These are phyloP conservation scores for Harpagus bidentatus DNA, from an alignment of 2,113 vertebrate genomes.

Conservation along the genomic window DNA sequence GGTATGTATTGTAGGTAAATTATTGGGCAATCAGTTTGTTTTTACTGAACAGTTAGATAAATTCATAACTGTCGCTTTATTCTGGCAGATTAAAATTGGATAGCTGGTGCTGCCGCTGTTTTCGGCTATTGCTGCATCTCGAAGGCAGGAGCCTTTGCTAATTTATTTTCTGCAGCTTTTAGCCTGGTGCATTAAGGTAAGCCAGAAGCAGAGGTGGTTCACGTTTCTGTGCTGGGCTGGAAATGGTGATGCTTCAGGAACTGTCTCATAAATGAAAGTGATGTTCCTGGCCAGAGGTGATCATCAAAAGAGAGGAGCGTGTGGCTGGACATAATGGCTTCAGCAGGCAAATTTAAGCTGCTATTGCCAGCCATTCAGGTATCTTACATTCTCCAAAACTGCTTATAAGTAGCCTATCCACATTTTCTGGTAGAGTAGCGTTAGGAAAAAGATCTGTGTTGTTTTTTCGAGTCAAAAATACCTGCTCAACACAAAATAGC, in stretches of 20 bases:
- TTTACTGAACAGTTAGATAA: background rate
- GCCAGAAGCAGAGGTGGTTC: background rate
- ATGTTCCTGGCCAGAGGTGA: rapidly evolving
- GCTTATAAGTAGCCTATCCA: background rate
- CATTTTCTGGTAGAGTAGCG: background rate
- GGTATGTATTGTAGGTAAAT: background rate
- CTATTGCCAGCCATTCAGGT: background rate
- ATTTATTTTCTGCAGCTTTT: background rate
- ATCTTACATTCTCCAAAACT: background rate
- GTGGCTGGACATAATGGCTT: background rate
- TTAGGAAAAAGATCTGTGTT: background rate
- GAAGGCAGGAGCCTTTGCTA: background rate
- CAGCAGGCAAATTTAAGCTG: background rate
- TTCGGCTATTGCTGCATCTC: background rate
- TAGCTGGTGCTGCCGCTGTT: background rate
- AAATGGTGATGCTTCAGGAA: background rate
- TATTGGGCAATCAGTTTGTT: background rate
- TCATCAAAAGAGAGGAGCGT: rapidly evolving
- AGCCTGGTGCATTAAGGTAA: background rate
- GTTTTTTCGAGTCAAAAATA: background rate
- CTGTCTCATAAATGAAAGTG: rapidly evolving
- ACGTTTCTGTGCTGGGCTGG: background rate
- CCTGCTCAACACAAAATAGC: background rate
- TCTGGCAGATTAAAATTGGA: background rate
- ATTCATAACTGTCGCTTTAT: background rate